Percentiles rank a stretch among this genome's conserved stretches.
These are phyloP conservation scores for Carduelis carduelis DNA, from an alignment of 2,797 vertebrate genomes.

Conservation along the genomic window DNA sequence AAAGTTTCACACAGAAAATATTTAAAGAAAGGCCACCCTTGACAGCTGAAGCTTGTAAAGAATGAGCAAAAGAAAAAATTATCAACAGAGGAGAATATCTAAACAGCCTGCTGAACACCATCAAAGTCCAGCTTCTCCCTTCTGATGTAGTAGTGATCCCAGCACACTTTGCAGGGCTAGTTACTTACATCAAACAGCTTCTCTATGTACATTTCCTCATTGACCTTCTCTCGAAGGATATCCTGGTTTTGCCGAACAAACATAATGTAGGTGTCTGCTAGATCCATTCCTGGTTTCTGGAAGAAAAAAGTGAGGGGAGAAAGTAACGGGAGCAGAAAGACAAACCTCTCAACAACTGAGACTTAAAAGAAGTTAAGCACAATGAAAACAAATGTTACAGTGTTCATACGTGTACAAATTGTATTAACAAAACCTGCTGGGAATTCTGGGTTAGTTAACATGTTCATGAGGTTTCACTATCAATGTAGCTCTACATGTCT, in stretches of 20 bases:
- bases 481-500: not conserved
- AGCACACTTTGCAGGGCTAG: conserved; percentile 4
- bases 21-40: not conserved
- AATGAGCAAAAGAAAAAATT: not conserved
- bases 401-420: not conserved
- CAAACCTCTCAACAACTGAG: not conserved
- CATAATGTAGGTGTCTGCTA: conserved; percentile 94
- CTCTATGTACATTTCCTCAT: conserved; percentile 91
- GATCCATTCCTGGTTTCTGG: conserved; percentile 94
- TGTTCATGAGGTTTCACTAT: not conserved
- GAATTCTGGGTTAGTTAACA: not conserved
- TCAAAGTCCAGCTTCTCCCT: not conserved
- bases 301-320: not conserved
- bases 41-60: not conserved
- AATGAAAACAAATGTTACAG: not conserved
- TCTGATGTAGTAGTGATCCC: not conserved
- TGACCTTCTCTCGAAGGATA: conserved; percentile 89
- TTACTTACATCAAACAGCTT: conserved; percentile 94
- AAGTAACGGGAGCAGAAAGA: not conserved
- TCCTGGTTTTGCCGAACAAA: conserved; percentile 97
- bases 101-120: not conserved
- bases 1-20: not conserved
- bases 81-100: not conserved
- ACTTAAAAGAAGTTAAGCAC: not conserved
- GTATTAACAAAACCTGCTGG: not conserved